Evolutionary conservation across 2,797 vertebrate species (phyloP), one percentile per base, ranked within the genome.

Genomic region (Intellagama lesueurii): DNA sequence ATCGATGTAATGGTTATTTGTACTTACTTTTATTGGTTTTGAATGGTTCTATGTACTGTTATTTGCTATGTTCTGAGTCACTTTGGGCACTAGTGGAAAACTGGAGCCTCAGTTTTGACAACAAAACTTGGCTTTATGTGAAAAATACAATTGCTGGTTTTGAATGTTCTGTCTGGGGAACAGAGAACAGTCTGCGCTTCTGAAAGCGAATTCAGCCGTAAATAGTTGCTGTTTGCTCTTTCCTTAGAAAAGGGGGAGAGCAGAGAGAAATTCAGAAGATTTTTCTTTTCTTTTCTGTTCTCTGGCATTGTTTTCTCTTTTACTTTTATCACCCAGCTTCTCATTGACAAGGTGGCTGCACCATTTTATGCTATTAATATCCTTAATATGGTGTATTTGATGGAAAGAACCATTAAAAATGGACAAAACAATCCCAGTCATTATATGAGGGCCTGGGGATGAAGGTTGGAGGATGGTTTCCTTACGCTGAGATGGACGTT

Each of bases 341-440:
- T 82, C 72, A 78, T 89, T 87, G 91, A 95, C 94, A 83, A 93
- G 90, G 88, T 92, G 85, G 93, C 95, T 89, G 89, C n/a, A 81
- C 90, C 94, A 90, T 0, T 94, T 91, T 49, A 68, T 68, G 73
- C 95, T 96, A 91, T 96, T 96, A 95, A 95, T 95, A 96, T 92
- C 90, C 90, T 92, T 14, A 60, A 64, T 64, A 76, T 70, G 17
- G 75, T 88, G 92, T 68, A 44, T 69, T 81, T 60, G 90, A 52
- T 0, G 2, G 90, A 76, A 0, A 19, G 83, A 85, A 66, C 72
- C 28, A 72, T 47, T 56, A 40, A 90, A 64, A 91, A 87, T 0
- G 24, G 40, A 22, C 86, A 75, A 64, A 78, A 49, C 3, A 75
- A 64, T 22, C 64, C 47, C 0, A 17, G 80, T 70, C 11, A 0